Evolutionary conservation across 1,140 invertebrate genomes (phyloP).

Genomic region (Drosophila willistoni): DNA sequence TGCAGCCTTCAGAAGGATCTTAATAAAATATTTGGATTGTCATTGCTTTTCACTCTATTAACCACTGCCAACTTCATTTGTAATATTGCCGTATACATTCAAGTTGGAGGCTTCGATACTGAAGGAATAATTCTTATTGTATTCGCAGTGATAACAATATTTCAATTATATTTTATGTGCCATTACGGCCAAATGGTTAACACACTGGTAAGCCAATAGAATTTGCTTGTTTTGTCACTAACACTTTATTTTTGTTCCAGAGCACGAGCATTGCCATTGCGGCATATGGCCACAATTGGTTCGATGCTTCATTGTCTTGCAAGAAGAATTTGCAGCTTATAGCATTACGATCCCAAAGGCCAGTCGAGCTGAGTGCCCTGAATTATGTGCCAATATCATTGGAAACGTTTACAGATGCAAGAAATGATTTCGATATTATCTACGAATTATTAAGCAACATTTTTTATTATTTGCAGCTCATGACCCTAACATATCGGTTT

Average conservation of each 20-base stretch:
- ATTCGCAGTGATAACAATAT: slow-evolving; percentile 43
- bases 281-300: slow-evolving; percentile 57
- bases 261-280: slow-evolving; percentile 40
- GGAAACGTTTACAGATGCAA: slow-evolving; percentile 58
- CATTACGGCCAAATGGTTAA: slow-evolving; percentile 53
- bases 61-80: slow-evolving; percentile 53
- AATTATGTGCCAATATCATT: slow-evolving; percentile 55
- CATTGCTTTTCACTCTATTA: slow-evolving; percentile 49
- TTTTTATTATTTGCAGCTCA: slow-evolving; percentile 29
- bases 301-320: slow-evolving; percentile 51
- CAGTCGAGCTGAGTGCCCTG: slow-evolving; percentile 50
- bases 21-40: slow-evolving; percentile 41
- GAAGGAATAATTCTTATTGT: slow-evolving; percentile 48
- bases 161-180: slow-evolving; percentile 57
- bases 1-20: slow-evolving; percentile 46
- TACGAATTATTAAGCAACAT: not conserved
- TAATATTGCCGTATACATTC: slow-evolving; percentile 44
- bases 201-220: slow-evolving; percentile 26
- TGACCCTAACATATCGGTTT: slow-evolving; percentile 56
- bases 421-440: not conserved
- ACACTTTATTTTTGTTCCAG: slow-evolving; percentile 1
- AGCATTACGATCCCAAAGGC: slow-evolving; percentile 49
- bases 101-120: slow-evolving; percentile 44
- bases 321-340: slow-evolving; percentile 56
- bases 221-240: no score